phyloP scores from a whole-genome alignment of 2,113 vertebrate genomes.

The Poicephalus gulielmi region DNA sequence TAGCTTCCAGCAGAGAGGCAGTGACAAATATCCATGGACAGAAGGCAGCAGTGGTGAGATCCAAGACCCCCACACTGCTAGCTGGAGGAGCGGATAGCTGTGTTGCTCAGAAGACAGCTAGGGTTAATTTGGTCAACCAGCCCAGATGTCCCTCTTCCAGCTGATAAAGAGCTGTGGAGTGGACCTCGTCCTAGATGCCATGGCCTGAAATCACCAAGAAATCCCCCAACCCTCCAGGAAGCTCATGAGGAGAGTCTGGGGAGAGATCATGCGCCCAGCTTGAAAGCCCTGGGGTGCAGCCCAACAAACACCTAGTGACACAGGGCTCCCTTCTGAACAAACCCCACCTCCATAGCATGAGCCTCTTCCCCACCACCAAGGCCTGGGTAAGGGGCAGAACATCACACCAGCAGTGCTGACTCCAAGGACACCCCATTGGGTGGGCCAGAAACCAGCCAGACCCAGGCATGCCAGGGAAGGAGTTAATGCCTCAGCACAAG shows the following conservation, averaged over 20 bases:
- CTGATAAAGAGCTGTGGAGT: neutral
- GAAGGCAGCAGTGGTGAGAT: neutral
- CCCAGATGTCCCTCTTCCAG: neutral
- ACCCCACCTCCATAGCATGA: accelerated
- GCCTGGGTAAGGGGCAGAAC: neutral
- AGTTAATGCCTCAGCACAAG: neutral
- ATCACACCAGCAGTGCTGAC: neutral
- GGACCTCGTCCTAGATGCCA: neutral
- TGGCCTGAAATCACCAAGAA: neutral
- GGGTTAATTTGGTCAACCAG: neutral
- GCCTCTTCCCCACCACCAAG: neutral
- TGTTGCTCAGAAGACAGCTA: neutral
- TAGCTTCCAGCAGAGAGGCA: neutral
- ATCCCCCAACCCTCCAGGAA: accelerated
- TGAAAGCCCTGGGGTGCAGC: neutral
- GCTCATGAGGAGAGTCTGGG: neutral
- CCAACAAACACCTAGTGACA: neutral
- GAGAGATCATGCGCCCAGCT: neutral
- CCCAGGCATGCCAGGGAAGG: neutral
- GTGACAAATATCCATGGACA: accelerated
- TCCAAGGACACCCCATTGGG: accelerated
- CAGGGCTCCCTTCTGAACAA: neutral
- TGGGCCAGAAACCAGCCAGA: neutral
- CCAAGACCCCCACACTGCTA: neutral
- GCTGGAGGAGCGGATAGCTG: neutral